These are phyloP conservation scores for Erinaceus europaeus DNA, from an alignment of 2,113 vertebrate species.

Conservation along the genomic window DNA sequence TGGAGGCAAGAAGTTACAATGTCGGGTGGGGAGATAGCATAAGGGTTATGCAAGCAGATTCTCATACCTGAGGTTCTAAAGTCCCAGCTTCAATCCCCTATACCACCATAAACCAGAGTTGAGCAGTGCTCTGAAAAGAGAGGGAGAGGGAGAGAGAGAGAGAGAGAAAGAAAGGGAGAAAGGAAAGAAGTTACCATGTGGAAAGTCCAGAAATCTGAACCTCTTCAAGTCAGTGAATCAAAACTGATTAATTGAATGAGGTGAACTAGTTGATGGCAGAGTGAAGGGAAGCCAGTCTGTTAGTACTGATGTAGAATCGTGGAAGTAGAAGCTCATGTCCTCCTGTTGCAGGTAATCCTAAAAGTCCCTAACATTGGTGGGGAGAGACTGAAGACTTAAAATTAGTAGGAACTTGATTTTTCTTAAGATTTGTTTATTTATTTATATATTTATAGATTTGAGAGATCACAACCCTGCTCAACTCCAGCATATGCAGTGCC, in stretches of 20 bases:
- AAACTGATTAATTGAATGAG: neutral
- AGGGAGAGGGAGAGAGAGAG: too few relatives aligned
- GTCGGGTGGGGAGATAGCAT: too few relatives aligned
- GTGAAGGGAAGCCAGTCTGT: neutral
- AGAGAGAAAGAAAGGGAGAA: too few relatives aligned
- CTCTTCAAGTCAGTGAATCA: neutral
- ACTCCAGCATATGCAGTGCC: too few relatives aligned
- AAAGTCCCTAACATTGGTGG: neutral
- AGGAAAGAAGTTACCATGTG: neutral
- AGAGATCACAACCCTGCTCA: neutral
- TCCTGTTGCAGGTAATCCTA: neutral
- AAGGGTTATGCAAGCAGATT: too few relatives aligned
- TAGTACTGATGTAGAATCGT: neutral
- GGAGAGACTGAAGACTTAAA: neutral
- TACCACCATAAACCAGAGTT: too few relatives aligned
- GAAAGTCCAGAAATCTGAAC: neutral
- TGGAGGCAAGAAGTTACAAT: neutral
- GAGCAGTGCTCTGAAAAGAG: too few relatives aligned
- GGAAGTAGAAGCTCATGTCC: neutral
- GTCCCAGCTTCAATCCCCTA: too few relatives aligned
- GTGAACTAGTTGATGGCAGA: neutral
- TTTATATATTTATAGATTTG: too few relatives aligned
- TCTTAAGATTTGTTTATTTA: too few relatives aligned
- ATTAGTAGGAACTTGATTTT: neutral
- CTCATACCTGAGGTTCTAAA: too few relatives aligned